A percentile compares a stretch with the other conserved stretches of the same genome.
phyloP scores from a whole-genome alignment of 64 coral and sea anemone genomes.

The Montipora foliosa region DNA sequence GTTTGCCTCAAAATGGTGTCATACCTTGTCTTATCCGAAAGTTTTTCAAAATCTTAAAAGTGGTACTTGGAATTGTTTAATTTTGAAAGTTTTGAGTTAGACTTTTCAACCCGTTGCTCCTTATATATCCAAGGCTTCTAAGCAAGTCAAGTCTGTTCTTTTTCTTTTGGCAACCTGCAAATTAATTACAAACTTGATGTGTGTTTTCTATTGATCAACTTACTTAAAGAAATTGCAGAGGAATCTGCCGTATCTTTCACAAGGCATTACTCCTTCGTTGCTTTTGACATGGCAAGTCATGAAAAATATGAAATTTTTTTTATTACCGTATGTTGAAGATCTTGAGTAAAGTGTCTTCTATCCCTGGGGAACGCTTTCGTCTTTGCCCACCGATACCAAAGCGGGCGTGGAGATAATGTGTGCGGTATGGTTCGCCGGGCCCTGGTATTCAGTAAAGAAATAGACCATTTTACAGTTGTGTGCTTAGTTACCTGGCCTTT shows the following conservation, averaged over 20 bases:
- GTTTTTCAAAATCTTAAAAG: too few species aligned
- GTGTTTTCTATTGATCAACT: not conserved
- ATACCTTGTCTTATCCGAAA: too few species aligned
- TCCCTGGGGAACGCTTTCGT: not conserved
- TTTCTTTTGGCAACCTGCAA: constrained; percentile 2
- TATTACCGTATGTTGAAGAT: constrained; percentile 50
- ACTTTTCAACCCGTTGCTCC: too few species aligned
- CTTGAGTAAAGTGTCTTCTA: constrained; percentile 4
- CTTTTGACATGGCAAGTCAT: not conserved
- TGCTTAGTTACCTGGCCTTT: too few species aligned
- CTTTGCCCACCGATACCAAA: constrained; percentile 35
- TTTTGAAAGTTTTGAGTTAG: not conserved
- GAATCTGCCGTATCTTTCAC: too few species aligned
- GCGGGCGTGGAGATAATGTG: constrained; percentile 71
- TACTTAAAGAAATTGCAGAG: too few species aligned
- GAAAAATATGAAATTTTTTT: not conserved
- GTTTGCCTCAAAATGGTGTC: too few species aligned
- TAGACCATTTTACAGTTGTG: too few species aligned
- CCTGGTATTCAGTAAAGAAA: constrained; percentile 1
- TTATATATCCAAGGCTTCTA: not conserved
- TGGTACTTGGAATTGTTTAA: not conserved
- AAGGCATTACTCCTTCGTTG: too few species aligned
- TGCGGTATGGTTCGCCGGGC: constrained; percentile 63
- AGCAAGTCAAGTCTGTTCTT: not conserved
- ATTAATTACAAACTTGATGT: not conserved